A percentile compares a stretch with the other conserved stretches of the same genome.
These are phyloP conservation scores for Catharus ustulatus DNA, from an alignment of 2,797 vertebrate species.

Conservation along the genomic window DNA sequence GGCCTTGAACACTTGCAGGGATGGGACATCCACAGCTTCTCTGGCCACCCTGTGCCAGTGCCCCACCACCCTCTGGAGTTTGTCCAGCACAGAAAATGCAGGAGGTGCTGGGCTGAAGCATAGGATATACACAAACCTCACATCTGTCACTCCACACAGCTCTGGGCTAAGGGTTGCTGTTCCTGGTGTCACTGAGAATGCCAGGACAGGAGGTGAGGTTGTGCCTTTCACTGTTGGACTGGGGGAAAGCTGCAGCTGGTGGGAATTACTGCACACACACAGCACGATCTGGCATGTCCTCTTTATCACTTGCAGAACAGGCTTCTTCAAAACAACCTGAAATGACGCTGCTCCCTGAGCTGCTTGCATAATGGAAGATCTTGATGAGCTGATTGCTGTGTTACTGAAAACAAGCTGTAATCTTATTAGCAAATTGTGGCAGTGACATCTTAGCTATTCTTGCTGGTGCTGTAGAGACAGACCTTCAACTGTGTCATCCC, in stretches of 20 bases:
- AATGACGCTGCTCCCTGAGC: neutral
- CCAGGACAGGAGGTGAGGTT: neutral
- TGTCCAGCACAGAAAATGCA: accelerated
- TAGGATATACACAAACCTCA: accelerated
- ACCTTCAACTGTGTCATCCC: neutral
- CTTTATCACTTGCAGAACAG: conserved; percentile 52
- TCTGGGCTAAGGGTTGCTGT: neutral
- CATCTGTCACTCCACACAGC: accelerated
- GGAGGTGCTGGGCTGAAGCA: neutral
- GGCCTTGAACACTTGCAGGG: neutral
- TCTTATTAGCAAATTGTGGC: conserved; percentile 32
- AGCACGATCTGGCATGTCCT: neutral
- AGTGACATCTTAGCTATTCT: conserved; percentile 16
- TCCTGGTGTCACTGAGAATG: neutral
- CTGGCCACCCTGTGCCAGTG: neutral
- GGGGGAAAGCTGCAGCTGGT: neutral
- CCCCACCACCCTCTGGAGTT: neutral
- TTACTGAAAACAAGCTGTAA: conserved; percentile 53
- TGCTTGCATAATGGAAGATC: conserved; percentile 52
- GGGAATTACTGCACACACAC: neutral
- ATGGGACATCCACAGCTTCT: neutral
- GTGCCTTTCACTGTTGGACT: neutral
- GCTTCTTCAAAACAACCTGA: conserved; percentile 46
- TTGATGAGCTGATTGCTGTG: conserved; percentile 47
- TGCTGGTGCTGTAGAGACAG: neutral